These are phyloP conservation scores for Geopemphigus sp. DNA, from an alignment of 1,140 invertebrate species.

Conservation along the genomic window DNA sequence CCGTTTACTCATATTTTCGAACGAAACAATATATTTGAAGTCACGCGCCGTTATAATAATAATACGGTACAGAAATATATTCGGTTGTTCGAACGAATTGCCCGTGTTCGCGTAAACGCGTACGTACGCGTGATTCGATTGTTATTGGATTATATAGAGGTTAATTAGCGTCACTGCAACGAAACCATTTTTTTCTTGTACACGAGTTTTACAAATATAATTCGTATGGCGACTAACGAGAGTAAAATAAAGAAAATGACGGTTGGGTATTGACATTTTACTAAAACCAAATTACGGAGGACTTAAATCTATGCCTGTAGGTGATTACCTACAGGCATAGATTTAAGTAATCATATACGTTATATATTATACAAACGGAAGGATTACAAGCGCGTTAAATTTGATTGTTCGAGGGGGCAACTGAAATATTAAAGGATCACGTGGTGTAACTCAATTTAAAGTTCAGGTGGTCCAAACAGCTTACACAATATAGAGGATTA, in stretches of 20 bases:
- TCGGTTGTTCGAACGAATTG: neutral
- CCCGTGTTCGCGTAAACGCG: neutral
- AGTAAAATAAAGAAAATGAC: neutral
- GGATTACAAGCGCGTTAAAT: constrained; percentile 36
- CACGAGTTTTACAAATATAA: neutral
- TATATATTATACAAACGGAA: neutral
- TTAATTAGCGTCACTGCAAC: too few relatives aligned
- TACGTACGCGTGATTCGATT: neutral
- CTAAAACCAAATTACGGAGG: constrained; percentile 26
- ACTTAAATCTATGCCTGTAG: neutral
- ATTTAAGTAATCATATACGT: too few relatives aligned
- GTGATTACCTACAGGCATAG: too few relatives aligned
- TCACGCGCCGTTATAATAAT: neutral
- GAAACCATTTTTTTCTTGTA: neutral
- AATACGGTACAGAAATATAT: neutral
- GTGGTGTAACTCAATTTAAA: constrained; percentile 39
- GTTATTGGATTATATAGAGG: too few relatives aligned
- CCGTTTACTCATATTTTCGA: neutral
- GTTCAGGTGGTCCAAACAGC: constrained; percentile 24
- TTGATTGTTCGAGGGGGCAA: constrained; percentile 2
- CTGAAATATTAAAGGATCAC: constrained; percentile 33
- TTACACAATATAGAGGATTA: neutral
- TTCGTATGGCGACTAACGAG: neutral
- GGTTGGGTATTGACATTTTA: constrained; percentile 33
- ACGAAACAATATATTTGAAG: too few relatives aligned